These are phyloP conservation scores for Cisticola juncidis DNA, from an alignment of 2,113 vertebrate species.

Conservation along the genomic window DNA sequence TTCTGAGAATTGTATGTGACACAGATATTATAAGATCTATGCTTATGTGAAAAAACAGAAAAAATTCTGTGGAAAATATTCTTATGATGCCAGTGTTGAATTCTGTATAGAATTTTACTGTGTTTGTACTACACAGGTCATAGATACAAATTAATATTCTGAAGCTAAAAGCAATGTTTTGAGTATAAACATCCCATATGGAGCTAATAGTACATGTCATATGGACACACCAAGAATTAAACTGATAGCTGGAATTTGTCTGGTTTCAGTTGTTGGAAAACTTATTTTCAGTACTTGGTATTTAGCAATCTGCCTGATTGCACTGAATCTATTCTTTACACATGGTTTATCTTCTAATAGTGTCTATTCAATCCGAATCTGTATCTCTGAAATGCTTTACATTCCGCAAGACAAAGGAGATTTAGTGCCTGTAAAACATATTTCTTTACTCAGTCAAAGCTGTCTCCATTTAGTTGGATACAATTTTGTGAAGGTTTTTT, in stretches of 20 bases:
- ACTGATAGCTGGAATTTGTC: background rate
- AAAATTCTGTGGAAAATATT: background rate
- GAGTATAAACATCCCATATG: background rate
- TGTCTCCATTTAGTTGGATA: background rate
- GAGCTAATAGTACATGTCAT: background rate
- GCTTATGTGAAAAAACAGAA: background rate
- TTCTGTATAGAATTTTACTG: background rate
- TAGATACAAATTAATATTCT: background rate
- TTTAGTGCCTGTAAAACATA: background rate
- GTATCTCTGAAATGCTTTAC: background rate
- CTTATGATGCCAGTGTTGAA: background rate
- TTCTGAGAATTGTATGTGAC: background rate
- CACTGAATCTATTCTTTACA: background rate
- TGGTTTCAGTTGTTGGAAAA: conserved; percentile 2
- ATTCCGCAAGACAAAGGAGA: background rate
- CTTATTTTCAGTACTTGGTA: background rate
- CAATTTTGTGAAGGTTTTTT: background rate
- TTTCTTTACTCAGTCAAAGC: background rate
- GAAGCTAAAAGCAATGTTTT: background rate
- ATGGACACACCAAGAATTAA: background rate
- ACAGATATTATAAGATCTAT: background rate
- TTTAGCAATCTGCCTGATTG: background rate
- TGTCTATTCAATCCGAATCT: background rate
- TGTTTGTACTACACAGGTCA: background rate
- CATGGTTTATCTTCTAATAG: background rate